phyloP scores from a whole-genome alignment of 2,113 vertebrate species.

The Pogona vitticeps region DNA sequence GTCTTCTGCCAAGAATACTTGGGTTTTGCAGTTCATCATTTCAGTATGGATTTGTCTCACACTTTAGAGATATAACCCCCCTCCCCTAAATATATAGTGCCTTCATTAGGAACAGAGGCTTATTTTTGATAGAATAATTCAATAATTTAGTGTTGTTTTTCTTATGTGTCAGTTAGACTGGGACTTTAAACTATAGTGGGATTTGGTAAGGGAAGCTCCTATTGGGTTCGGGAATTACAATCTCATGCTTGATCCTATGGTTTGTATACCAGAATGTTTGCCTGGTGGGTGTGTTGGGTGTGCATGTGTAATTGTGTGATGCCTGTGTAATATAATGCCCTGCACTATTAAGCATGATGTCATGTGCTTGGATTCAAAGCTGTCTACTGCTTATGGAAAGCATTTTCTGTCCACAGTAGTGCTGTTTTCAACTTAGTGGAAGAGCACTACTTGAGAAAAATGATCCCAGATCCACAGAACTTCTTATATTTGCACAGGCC shows the following conservation, averaged over 20 bases:
- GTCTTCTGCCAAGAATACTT: constrained; percentile 76
- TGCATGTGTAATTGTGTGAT: not conserved
- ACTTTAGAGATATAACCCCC: constrained; percentile 54
- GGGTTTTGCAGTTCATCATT: constrained; percentile 74
- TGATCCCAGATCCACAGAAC: not conserved
- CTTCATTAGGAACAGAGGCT: constrained; percentile 55
- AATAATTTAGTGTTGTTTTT: constrained; percentile 1
- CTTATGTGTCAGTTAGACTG: not conserved
- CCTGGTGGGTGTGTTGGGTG: not conserved
- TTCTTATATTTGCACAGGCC: not conserved
- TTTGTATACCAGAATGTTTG: not conserved
- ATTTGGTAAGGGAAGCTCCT: not conserved
- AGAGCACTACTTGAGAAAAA: not conserved
- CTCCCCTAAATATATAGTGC: constrained; percentile 7
- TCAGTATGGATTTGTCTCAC: constrained; percentile 70
- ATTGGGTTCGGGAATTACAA: not conserved
- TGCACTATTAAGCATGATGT: not conserved
- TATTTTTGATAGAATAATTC: constrained; percentile 48
- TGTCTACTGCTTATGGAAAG: not conserved
- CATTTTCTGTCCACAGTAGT: not conserved
- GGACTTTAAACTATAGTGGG: not conserved
- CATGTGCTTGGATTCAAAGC: not conserved
- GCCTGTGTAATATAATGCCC: not conserved
- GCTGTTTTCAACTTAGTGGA: not conserved
- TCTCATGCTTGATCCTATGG: not conserved